Base-by-base conservation (phyloP, 2,797 vertebrate species). In the Spinibarbus caldwelli region DNA sequence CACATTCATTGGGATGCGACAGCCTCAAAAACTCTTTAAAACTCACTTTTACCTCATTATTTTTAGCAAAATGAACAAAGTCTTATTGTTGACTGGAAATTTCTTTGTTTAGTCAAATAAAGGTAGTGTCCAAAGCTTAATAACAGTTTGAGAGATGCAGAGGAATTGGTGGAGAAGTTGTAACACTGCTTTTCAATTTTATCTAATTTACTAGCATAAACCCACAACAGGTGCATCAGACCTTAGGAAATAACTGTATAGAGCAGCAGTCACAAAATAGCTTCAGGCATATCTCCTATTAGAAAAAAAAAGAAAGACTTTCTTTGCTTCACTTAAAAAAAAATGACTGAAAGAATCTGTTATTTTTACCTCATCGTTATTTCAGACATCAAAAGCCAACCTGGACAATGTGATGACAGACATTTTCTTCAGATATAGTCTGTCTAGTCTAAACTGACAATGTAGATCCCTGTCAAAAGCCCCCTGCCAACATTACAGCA, bases 1-100 rank as follows among this genome's bases (percentile, higher is more conserved):
- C 88, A 92, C 89, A 88, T 91, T 93, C 91, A 89, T 92, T 77
- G 87, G 34, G 78, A 79, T 89, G 87, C 73, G 83, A 91, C 85
- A 89, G 86, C 9, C 67, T 41, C 67, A 41, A 34, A 29, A 88
- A 90, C 89, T 91, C 85, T 93, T 92, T 91, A 89, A 90, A 89
- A 82, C 79, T 47, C 75, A 41, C 70, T 84, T 87, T 91, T 90
- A 92, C 91, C 90, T 93, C 90, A 85, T 91, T 91, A 86, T 85
- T 43, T 23, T 82, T 59, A 82, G 9, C 15, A 1, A 54, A 7
- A 57, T 67, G 82, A 89, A 64, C 47, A 88, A 85, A 86, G 75
- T 89, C 90, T 85, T 82, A 91, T 86, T 92, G 88, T 86, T 92
- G 87, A 45, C 66, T 68, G 45, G 45, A 83, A 41, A 57, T 67